Conservation (phyloP, 1,140 invertebrate species). For the Philaenus spumarius region DNA sequence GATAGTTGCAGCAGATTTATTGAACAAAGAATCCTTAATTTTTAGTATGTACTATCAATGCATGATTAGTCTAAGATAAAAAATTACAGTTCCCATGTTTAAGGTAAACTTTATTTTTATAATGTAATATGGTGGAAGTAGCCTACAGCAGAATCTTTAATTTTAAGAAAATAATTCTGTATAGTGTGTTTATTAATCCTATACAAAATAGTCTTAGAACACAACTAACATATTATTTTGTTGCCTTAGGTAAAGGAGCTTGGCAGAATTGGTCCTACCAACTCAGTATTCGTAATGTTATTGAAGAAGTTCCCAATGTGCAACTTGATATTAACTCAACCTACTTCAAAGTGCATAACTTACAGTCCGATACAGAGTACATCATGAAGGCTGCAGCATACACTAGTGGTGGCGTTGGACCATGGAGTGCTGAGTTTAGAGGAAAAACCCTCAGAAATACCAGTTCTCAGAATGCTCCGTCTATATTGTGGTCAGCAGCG, state of each 20-base stretch:
- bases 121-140: too few species aligned
- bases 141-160: too few species aligned
- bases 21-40: too few species aligned
- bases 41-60: too few species aligned
- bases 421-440: constrained; percentile 69
- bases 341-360: constrained; percentile 53
- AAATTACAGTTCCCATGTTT: too few species aligned
- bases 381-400: constrained; percentile 69
- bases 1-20: too few species aligned
- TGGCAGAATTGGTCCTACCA: constrained; percentile 84
- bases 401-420: constrained; percentile 65
- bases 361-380: constrained; percentile 68
- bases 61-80: too few species aligned
- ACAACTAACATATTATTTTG: too few species aligned
- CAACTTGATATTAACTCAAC: constrained; percentile 51
- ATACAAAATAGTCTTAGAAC: too few species aligned
- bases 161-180: too few species aligned
- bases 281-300: constrained; percentile 59
- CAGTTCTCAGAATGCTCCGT: constrained; percentile 29
- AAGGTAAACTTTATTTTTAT: too few species aligned
- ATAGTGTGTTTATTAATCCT: too few species aligned
- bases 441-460: constrained; percentile 52
- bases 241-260: constrained; percentile 51
- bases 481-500: constrained; percentile 61
- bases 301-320: constrained; percentile 39